Base-by-base conservation (phyloP, 2,888 invertebrate species). In the Trachelus iudaicus region DNA sequence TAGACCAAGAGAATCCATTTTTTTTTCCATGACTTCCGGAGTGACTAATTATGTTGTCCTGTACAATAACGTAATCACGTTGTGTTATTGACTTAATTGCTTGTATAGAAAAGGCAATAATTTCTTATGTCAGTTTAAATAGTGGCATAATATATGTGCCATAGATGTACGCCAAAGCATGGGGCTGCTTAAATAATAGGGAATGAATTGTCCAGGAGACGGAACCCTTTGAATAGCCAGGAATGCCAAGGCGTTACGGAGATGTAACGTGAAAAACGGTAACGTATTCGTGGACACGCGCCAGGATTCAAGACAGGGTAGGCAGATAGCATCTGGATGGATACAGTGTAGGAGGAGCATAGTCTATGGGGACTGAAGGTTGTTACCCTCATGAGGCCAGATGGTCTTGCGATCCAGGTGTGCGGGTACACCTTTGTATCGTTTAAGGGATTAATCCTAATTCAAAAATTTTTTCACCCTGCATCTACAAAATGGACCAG, bases 11-110 rank as follows among this genome's bases (percentile, higher is more conserved):
- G 56, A 56, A 56, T 23, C 23, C 37, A 69, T 79, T 79, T 82
- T 78, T 82, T 78, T 79, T 80, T 73, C 73, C 69, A 34, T 13
- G 77, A 73, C 76, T 81, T 82, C 80, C 80, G 79, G 73, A 75
- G 69, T 37, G 73, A 71, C 75, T 83, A 85, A 86, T 86, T 85
- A 84, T 80, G 76, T 82, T 56, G 56, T 56, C 56, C 23, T 81
- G 79, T 79, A 77, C 82, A 82, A 83, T 84, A 83, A 78, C 73
- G 75, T 77, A 75, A 81, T 83, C 79, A 79, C 75, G 76, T 79
- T 68, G 75, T 82, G 75, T 82, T 84, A 85, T 83, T 82, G 83
- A 81, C 81, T 79, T 83, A 84, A 87, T 87, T 81, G 83, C 77
- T n/a, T 30, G 35, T 13, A 56, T 23, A 56, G 56, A 56, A 56